Evolutionary conservation across 2,797 vertebrate genomes (phyloP).

Genomic region (Meriones psammophilus): DNA sequence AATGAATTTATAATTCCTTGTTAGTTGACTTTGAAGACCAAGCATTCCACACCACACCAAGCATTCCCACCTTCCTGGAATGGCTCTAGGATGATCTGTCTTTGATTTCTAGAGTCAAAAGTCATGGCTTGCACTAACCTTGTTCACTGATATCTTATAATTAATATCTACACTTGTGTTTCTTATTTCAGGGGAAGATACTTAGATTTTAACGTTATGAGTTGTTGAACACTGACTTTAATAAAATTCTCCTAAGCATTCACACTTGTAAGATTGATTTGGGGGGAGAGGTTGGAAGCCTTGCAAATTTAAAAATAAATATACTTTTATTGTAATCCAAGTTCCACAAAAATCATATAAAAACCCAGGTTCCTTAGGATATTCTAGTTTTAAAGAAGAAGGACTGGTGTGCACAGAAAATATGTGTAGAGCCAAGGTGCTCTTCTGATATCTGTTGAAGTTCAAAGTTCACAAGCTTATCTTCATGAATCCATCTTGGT

Average conservation of each 20-base stretch:
- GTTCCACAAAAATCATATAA: neutral
- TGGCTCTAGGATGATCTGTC: neutral
- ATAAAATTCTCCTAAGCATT: neutral
- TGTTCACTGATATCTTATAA: slow-evolving; percentile 13
- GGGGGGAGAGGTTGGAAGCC: neutral
- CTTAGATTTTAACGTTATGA: neutral
- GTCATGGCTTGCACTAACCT: neutral
- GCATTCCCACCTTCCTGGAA: neutral
- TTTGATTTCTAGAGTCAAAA: slow-evolving; percentile 34
- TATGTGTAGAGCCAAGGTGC: neutral
- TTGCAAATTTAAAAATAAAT: neutral
- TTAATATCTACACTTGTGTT: neutral
- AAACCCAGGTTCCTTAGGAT: neutral
- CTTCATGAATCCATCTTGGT: slow-evolving; percentile 8
- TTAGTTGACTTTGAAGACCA: neutral
- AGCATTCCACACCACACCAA: neutral
- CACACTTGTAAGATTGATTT: neutral
- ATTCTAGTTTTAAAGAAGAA: neutral
- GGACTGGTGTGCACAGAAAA: neutral
- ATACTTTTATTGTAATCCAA: neutral
- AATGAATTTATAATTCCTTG: neutral
- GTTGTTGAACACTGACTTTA: neutral
- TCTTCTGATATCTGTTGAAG: neutral
- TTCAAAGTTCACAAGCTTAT: slow-evolving; percentile 24
- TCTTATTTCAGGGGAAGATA: slow-evolving; percentile 47